Base-by-base conservation (phyloP, 2,888 invertebrate species). In the Macropis europaea region DNA sequence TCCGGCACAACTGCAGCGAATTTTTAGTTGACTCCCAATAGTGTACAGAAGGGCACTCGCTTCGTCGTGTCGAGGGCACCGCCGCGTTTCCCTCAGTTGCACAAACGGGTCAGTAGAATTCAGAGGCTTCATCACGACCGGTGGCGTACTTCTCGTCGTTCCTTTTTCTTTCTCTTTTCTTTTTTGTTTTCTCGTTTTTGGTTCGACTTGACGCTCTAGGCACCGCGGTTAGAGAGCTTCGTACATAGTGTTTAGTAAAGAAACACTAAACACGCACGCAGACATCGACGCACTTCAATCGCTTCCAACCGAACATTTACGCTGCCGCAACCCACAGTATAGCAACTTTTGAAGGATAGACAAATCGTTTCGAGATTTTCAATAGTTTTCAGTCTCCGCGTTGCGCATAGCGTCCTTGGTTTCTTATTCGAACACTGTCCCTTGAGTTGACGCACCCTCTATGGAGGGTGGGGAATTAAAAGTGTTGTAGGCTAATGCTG, bases 41-140 rank as follows among this genome's bases (percentile, higher is more conserved):
- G 24, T 66, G 28, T 17, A 40, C 38, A 43, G 3, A 45, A 60
- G 47, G 61, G 76, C 77, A 77, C 76, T 11, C 57, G 76, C 80
- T 79, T 72, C 63, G 45, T 24, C 63, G 57, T 26, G 64, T 69
- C 50, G 56, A 60, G 63, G 67, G 67, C 79, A 77, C 77, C 53
- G 50, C 57, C 57, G 62, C 70, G 69, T 78, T 70, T 57, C 43
- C 53, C 59, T 57, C 45, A 40, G 43, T 36, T 59, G 80, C 77
- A 79, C 77, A 70, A 15, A 47, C 5, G 22, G 34, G 17, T 1
- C 17, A 19, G 59, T 72, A 64, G 73, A 26, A 38, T 36, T 22
- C 15, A 19, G 5, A 38, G 17, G 72, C 71, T 71, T 71, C 17
- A 19, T 13, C 3, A 22, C 11, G 19, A 60, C 36, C 34, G 13